A percentile compares a stretch with the other conserved stretches of the same genome.
phyloP scores from a whole-genome alignment of 2,888 invertebrate genomes.

The Spilosoma lubricipeda region DNA sequence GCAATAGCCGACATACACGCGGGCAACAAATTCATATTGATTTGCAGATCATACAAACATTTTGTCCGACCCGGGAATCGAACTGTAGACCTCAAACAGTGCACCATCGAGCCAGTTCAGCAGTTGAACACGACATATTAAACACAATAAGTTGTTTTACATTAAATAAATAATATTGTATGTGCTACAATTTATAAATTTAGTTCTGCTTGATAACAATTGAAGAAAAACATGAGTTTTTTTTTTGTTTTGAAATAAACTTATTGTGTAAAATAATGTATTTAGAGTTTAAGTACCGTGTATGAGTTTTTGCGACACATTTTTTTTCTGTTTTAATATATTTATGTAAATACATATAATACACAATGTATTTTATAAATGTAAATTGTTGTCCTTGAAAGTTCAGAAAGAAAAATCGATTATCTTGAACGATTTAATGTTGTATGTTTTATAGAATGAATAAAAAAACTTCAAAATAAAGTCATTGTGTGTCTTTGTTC shows the following conservation, averaged over 20 bases:
- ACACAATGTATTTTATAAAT: constrained; percentile 15
- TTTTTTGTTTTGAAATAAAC: neutral
- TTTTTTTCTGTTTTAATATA: constrained; percentile 24
- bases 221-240: neutral
- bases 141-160: no score
- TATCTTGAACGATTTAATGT: neutral
- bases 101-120: no score
- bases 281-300: neutral
- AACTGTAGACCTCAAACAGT: no score
- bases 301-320: neutral
- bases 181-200: neutral
- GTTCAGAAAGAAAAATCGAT: constrained; percentile 2
- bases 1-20: no score
- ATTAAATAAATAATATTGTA: constrained; percentile 15
- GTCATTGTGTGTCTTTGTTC: no score
- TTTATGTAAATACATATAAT: constrained; percentile 25
- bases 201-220: constrained; percentile 4
- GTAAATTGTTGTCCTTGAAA: constrained; percentile 34
- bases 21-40: no score
- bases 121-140: no score
- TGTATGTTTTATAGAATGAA: neutral
- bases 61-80: no score
- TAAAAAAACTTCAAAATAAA: neutral
- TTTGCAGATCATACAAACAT: no score
- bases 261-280: neutral